Evolutionary conservation across 2,113 vertebrate species (phyloP), one percentile per base, ranked within the genome.

Genomic region (Oophaga pumilio): DNA sequence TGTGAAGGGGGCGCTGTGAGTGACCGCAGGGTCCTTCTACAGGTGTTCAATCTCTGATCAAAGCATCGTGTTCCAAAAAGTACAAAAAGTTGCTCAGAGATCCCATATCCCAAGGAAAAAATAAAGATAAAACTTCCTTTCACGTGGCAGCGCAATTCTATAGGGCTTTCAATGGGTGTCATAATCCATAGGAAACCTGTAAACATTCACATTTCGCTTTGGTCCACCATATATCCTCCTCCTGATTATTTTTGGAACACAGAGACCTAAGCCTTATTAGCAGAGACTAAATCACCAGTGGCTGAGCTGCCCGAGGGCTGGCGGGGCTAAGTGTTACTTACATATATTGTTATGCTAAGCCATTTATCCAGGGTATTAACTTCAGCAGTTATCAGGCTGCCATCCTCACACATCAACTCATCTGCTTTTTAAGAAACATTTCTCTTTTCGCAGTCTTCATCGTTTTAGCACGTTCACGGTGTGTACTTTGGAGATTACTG

Each of bases 241-340:
- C 68, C 10, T 24, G 86, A 82, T 82, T 87, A 87, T 87, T 74
- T 87, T 87, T 87, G 86, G 86, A 87, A 82, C 33, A 24, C 24
- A 62, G 68, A 57, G n/a, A 73, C 57, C 64, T 87, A 87, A 87
- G 7, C 86, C 86, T 82, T 82, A 73, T 87, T 87, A 87, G 78
- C 57, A 22, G 79, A 78, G 76, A 22, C 86, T 87, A 87, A 81
- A 82, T 73, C 85, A 82, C 77, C 15, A 52, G 79, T 79, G 74
- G 81, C 77, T 87, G 18, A 87, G n/a, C 79, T 64, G 68, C 33
- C 50, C 73, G 64, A 24, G 85, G 53, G 43, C 53, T 62, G 66
- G 68, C 15, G 56, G 78, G 69, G 78, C 57, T 24, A 43, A 5
- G 53, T 24, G 79, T 60, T 82, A 82, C 74, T 81, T 81, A 73